Percentiles rank a stretch among this genome's conserved stretches.
These are phyloP conservation scores for Ethmia dodecea DNA, from an alignment of 2,888 invertebrate species.

Conservation along the genomic window DNA sequence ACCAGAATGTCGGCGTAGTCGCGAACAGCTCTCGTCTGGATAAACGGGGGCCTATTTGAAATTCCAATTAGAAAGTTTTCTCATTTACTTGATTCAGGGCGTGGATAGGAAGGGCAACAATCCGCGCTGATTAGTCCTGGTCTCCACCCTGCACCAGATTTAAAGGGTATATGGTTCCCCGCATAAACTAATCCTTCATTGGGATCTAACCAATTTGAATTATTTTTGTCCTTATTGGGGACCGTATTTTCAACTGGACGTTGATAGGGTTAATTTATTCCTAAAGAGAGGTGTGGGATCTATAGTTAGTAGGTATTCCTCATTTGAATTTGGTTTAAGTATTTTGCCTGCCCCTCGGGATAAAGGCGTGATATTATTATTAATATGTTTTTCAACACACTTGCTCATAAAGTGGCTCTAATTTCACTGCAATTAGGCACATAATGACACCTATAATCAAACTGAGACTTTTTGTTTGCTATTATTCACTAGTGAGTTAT, in stretches of 20 bases:
- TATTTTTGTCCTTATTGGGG: conserved; percentile 31
- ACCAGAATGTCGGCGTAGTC: conserved; percentile 50
- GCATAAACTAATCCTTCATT: conserved; percentile 62
- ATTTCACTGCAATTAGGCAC: too few species aligned
- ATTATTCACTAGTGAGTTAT: too few species aligned
- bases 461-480: too few species aligned
- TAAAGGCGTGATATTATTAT: too few species aligned
- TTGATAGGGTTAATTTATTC: neutral
- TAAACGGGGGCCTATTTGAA: conserved; percentile 73
- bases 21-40: conserved; percentile 64
- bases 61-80: conserved; percentile 77
- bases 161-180: conserved; percentile 57
- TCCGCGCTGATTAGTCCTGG: conserved; percentile 69
- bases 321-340: too few species aligned
- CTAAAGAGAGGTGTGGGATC: neutral
- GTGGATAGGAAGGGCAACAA: conserved; percentile 71
- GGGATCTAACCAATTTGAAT: conserved; percentile 48
- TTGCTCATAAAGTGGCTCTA: too few species aligned
- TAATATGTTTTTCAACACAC: too few species aligned
- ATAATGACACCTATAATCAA: too few species aligned
- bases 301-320: too few species aligned
- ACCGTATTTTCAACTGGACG: conserved; percentile 3
- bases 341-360: too few species aligned
- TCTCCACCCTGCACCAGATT: conserved; percentile 62
- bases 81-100: conserved; percentile 75